These are phyloP conservation scores for Eulemur rufifrons DNA, from an alignment of 2,113 vertebrate genomes.

Conservation along the genomic window DNA sequence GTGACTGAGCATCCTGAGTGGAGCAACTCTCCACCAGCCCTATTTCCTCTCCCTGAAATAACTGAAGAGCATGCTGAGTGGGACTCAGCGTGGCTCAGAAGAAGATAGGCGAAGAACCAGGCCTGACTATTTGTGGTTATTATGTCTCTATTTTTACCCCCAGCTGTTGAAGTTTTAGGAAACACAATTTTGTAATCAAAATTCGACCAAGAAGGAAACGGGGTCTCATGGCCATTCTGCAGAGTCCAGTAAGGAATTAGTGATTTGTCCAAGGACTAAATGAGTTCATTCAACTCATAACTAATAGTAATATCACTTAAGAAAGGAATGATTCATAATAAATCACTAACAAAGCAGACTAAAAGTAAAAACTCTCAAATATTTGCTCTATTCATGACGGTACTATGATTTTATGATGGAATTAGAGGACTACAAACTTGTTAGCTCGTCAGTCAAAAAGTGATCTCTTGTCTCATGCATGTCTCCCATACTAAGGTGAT, in stretches of 20 bases:
- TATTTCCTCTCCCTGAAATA: background rate
- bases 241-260: background rate
- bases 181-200: slow-evolving; percentile 18
- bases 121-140: background rate
- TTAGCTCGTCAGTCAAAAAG: background rate
- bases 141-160: background rate
- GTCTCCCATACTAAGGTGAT: background rate
- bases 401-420: background rate
- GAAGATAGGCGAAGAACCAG: background rate
- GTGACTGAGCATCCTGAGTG: background rate
- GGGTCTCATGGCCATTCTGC: background rate
- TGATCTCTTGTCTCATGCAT: background rate
- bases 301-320: background rate
- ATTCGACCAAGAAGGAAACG: background rate
- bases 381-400: background rate
- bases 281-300: background rate
- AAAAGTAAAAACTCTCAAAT: background rate
- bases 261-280: background rate
- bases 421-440: background rate
- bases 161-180: background rate
- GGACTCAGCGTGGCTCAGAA: background rate
- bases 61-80: background rate
- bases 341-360: background rate
- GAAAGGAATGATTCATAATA: background rate
- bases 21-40: background rate